Evolutionary conservation across 2,113 vertebrate species (phyloP).

Genomic region (Ibidorhyncha struthersii): DNA sequence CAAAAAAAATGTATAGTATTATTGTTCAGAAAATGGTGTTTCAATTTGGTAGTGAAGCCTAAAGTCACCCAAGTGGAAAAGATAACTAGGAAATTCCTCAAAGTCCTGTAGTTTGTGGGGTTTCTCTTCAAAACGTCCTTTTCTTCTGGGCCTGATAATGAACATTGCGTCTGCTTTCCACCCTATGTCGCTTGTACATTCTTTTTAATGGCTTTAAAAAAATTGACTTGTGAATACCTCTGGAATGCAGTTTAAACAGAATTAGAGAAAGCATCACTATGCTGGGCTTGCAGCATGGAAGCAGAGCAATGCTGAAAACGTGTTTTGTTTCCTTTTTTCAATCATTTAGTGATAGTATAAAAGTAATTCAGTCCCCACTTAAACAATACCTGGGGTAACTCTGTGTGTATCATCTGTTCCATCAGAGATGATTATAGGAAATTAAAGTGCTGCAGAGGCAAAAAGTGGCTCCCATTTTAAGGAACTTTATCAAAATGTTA

Average conservation of each 20-base stretch:
- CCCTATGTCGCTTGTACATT: slow-evolving; percentile 1
- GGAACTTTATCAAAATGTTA: slow-evolving; percentile 72
- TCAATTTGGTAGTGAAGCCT: slow-evolving; percentile 67
- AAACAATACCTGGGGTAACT: slow-evolving; percentile 71
- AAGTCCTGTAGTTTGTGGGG: slow-evolving; percentile 61
- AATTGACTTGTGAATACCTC: slow-evolving; percentile 50
- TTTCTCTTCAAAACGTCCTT: background rate
- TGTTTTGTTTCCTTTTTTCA: slow-evolving; percentile 46
- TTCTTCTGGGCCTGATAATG: slow-evolving; percentile 65
- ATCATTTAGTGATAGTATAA: slow-evolving; percentile 62
- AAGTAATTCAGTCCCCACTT: slow-evolving; percentile 73
- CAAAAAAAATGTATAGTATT: slow-evolving; percentile 58
- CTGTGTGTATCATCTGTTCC: slow-evolving; percentile 60
- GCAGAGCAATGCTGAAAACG: slow-evolving; percentile 41
- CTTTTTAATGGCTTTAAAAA: slow-evolving; percentile 40
- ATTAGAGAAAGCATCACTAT: slow-evolving; percentile 62
- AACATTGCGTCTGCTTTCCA: slow-evolving; percentile 33
- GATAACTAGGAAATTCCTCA: slow-evolving; percentile 69
- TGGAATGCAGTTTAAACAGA: slow-evolving; percentile 53
- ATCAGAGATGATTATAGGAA: slow-evolving; percentile 70
- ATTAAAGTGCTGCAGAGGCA: slow-evolving; percentile 67
- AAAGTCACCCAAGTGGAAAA: slow-evolving; percentile 71
- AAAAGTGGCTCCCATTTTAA: slow-evolving; percentile 44
- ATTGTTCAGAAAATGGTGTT: slow-evolving; percentile 73
- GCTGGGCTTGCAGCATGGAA: slow-evolving; percentile 47